These are phyloP conservation scores for Harmothoe impar DNA, from an alignment of 2,888 invertebrate genomes.

Conservation along the genomic window DNA sequence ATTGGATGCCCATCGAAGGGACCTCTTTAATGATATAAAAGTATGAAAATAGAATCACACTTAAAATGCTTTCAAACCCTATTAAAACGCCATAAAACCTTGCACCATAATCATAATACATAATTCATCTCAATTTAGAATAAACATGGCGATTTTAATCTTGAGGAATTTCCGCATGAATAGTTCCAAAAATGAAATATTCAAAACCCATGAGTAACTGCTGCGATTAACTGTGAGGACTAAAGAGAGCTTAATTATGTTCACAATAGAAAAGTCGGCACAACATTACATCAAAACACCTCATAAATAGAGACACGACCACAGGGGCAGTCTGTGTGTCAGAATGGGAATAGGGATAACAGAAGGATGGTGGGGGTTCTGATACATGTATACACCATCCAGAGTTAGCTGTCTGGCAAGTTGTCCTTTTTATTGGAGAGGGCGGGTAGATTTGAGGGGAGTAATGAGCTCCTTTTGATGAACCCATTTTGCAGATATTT, in stretches of 20 bases:
- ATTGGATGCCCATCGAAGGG: too few species aligned
- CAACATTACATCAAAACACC: neutral
- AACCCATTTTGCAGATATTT: too few species aligned
- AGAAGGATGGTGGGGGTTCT: neutral
- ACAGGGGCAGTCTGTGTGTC: neutral
- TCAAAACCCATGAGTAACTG: neutral
- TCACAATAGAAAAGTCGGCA: neutral
- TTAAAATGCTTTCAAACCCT: too few species aligned
- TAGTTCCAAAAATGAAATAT: neutral
- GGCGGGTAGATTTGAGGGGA: too few species aligned
- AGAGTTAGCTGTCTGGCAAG: too few species aligned
- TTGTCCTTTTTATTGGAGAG: too few species aligned
- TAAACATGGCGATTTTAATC: neutral
- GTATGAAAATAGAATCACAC: too few species aligned
- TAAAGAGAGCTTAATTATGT: conserved; percentile 20
- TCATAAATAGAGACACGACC: neutral
- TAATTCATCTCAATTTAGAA: conserved; percentile 1
- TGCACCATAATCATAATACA: neutral
- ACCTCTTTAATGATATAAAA: too few species aligned
- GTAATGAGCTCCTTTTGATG: too few species aligned
- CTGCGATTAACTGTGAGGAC: neutral
- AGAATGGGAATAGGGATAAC: neutral
- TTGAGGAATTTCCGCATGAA: neutral
- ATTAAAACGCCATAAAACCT: too few species aligned
- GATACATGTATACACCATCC: too few species aligned